A percentile compares a stretch with the other conserved stretches of the same genome.
Evolutionary conservation across 2,797 vertebrate genomes (phyloP).

Genomic region (Labroides dimidiatus): DNA sequence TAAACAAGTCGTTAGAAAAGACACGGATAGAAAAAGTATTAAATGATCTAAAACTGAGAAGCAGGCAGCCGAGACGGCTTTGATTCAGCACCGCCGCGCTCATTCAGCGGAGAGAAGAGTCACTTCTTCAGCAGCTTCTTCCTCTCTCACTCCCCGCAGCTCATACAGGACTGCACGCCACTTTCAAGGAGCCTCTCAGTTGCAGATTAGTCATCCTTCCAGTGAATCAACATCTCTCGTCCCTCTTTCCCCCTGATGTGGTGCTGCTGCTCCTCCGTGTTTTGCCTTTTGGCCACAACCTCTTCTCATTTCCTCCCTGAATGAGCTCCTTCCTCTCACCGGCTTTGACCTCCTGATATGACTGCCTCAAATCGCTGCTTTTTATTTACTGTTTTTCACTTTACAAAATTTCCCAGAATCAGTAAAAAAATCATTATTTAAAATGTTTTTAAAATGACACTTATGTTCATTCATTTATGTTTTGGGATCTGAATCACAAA

Average conservation of each 20-base stretch:
- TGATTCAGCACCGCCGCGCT: slow-evolving; percentile 25
- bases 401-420: neutral
- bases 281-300: slow-evolving; percentile 49
- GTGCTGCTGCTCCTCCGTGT: slow-evolving; percentile 27
- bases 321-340: slow-evolving; percentile 46
- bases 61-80: slow-evolving; percentile 17
- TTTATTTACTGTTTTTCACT: neutral
- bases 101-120: slow-evolving; percentile 21
- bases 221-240: slow-evolving; percentile 51
- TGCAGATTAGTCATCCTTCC: slow-evolving; percentile 54
- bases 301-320: slow-evolving; percentile 65
- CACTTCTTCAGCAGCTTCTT: slow-evolving; percentile 42
- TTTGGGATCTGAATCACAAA: neutral
- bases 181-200: slow-evolving; percentile 55
- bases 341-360: slow-evolving; percentile 53
- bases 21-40: neutral
- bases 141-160: slow-evolving; percentile 27
- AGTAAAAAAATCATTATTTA: neutral
- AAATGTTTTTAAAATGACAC: neutral
- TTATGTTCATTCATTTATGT: neutral
- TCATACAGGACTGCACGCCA: slow-evolving; percentile 19
- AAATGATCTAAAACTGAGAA: slow-evolving; percentile 16
- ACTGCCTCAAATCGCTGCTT: slow-evolving; percentile 32
- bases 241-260: slow-evolving; percentile 43
- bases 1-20: slow-evolving; percentile 51